Conservation (phyloP, 2,888 invertebrate genomes). For the Heliconius ismenius region DNA sequence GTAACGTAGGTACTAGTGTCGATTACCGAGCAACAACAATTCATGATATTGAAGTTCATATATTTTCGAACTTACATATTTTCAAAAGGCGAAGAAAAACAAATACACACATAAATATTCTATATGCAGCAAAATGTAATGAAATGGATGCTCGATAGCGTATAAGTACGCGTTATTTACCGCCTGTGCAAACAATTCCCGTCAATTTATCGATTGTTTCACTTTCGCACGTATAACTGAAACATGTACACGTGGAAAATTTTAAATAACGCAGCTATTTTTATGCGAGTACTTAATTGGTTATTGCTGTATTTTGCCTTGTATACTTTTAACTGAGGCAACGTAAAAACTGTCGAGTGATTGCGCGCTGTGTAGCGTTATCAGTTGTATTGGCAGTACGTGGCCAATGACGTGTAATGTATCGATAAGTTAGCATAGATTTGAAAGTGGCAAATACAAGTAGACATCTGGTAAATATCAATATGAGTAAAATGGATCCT, state of each 20-base stretch:
- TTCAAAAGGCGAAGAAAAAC: not conserved
- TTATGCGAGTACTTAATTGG: constrained; percentile 48
- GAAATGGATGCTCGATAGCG: constrained; percentile 21
- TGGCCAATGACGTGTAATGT: constrained; percentile 64
- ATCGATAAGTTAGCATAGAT: constrained; percentile 35
- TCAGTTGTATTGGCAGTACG: constrained; percentile 72
- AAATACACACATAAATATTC: not conserved
- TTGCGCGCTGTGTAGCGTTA: constrained; percentile 52
- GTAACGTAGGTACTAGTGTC: not conserved
- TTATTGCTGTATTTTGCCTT: constrained; percentile 45
- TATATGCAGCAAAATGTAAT: not conserved
- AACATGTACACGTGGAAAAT: constrained; percentile 46
- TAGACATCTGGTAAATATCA: constrained; percentile 39
- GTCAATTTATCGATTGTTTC: constrained; percentile 59
- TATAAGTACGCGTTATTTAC: constrained; percentile 42
- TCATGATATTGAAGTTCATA: not conserved
- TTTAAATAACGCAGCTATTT: constrained; percentile 56
- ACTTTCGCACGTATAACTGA: constrained; percentile 51
- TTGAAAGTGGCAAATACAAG: constrained; percentile 39
- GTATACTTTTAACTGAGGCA: constrained; percentile 55
- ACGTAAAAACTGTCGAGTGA: constrained; percentile 46
- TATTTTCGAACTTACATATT: not conserved
- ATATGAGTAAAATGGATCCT: constrained; percentile 57
- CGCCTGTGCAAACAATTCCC: constrained; percentile 62
- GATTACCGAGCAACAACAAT: not conserved